Base-by-base conservation (phyloP, 2,797 vertebrate species). In the Stomatorhinus walkeri region DNA sequence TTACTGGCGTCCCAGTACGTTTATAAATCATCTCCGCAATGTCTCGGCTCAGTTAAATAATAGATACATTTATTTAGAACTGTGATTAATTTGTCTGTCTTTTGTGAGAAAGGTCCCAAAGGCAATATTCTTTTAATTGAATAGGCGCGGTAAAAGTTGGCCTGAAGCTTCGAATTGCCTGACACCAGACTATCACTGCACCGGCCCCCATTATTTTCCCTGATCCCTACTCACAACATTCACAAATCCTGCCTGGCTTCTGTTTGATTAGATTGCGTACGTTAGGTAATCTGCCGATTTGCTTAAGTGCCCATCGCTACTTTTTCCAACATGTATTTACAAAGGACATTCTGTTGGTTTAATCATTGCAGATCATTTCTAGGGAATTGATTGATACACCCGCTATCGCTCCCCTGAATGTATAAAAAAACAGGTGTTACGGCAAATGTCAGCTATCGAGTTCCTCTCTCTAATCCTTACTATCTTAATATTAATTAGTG, bases 221-320 rank as follows among this genome's bases (percentile, higher is more conserved):
- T 95, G 94, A 95, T 95, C 96, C 95, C 92, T 89, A 87, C 95
- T 94, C 94, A 91, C 94, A 94, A 94, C 95, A 93, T 93, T 93
- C 92, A 92, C 94, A 96, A 96, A 96, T 96, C 95, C 95, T 93
- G 94, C 94, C 95, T 95, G 95, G 93, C 91, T 94, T 94, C 93
- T 94, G 94, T 95, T 96, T 96, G 95, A 96, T 96, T 96, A 95
- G 94, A 96, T 95, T 95, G 94, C 95, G 94, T 94, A 95, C 95
- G 94, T 94, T 92, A 93, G 94, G 95, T 96, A 96, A 96, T 95
- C 95, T 95, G 93, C 92, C 93, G 93, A 93, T 95, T 95, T 95
- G 95, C 93, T 95, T 92, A 93, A 95, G 95, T 95, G 94, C 93
- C 94, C 93, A 89, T 93, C 91, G 89, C 88, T 90, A 92, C 84